phyloP scores from a whole-genome alignment of 2,888 invertebrate genomes.

The Bruchidius siliquastri region DNA sequence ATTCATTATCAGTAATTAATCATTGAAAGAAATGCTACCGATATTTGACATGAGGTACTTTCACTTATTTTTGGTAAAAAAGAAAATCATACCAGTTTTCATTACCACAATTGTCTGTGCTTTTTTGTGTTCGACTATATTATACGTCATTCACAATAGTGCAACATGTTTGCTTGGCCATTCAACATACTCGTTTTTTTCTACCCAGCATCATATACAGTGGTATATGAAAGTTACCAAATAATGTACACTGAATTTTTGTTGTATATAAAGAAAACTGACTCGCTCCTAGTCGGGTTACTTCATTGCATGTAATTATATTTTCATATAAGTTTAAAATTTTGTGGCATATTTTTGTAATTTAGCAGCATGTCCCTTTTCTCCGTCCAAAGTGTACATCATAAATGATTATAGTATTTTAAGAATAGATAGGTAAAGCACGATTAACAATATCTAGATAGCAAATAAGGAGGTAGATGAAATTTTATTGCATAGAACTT shows the following conservation, averaged over 20 bases:
- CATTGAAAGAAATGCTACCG: too few species aligned
- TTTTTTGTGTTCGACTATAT: too few species aligned
- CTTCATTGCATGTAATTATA: slow-evolving; percentile 37
- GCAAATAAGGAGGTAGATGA: neutral
- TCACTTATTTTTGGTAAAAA: too few species aligned
- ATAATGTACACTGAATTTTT: slow-evolving; percentile 45
- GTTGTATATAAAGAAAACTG: slow-evolving; percentile 44
- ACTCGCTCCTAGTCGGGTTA: slow-evolving; percentile 46
- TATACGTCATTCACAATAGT: too few species aligned
- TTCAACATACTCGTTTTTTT: neutral
- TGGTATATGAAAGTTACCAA: slow-evolving; percentile 49
- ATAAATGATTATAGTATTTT: neutral
- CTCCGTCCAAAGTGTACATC: neutral
- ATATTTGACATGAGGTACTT: too few species aligned
- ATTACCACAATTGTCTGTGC: too few species aligned
- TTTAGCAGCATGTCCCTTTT: neutral
- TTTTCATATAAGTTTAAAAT: neutral
- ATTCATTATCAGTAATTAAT: too few species aligned
- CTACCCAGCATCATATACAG: slow-evolving; percentile 28
- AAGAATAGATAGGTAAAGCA: neutral
- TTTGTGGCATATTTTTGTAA: slow-evolving; percentile 6
- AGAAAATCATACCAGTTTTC: too few species aligned
- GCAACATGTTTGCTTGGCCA: too few species aligned
- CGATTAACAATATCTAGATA: neutral
- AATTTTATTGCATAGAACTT: too few species aligned